Evolutionary conservation across 1,140 invertebrate species (phyloP), one percentile per base, ranked within the genome.

Genomic region (Leptoteleia sp.): DNA sequence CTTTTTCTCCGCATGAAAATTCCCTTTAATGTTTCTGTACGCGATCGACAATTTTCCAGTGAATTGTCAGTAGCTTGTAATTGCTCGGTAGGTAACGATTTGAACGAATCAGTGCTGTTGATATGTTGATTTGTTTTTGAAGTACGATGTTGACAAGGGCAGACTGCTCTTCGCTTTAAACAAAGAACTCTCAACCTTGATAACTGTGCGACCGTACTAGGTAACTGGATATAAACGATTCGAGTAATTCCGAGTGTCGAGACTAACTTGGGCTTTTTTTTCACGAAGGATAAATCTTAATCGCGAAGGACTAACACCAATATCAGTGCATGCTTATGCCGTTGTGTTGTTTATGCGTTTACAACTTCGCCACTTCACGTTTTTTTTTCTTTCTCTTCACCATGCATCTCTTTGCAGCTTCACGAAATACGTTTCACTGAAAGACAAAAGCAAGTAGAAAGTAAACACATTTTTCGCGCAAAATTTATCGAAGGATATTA

Each of bases 41-140:
- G 27, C 37, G 15, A 57, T 57, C 54, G 38, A 57, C 31, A 38
- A 31, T 48, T 31, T 17, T 27, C 3, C 45, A 31, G 59, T 19
- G 43, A 45, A 5, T 17, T 29, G 65, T 72, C 68, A 72, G 68
- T 72, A 35, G 57, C 68, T 62, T 38, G 4, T 22, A 54, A 72
- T 52, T 54, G 40, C 70, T 73, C 70, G 7, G 70, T 64, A 57
- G 59, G 70, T 73, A 73, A 61, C 19, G 47, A 47, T 61, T 71
- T 13, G 1, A 37, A 61, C 16, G 12, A 40, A 43, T 22, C 17
- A 1, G 38, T 40, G 25, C 6, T 37, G 22, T 48, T 64, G 70
- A 35, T 59, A 59, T 64, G 71, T 75, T 65, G 43, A 57, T 64
- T 55, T 37, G 59, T 55, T 65, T 75, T 65, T 16, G 43, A 54